Evolutionary conservation across 2,113 vertebrate species (phyloP), one percentile per base, ranked within the genome.

Genomic region (Hucho hucho): DNA sequence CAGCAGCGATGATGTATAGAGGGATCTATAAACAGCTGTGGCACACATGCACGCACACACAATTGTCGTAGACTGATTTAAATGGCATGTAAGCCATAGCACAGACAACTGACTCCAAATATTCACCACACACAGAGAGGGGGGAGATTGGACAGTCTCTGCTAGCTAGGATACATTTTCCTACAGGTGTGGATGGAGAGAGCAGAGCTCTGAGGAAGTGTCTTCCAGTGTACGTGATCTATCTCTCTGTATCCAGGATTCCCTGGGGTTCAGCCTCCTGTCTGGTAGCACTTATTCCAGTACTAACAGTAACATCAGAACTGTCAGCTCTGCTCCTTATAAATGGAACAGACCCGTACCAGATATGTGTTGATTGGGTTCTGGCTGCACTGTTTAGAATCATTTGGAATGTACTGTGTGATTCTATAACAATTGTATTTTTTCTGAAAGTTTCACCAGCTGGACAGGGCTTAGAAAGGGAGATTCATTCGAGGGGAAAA

Each of bases 201-300:
- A 37, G 26, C 13, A 37, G 28, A 43, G 18, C 37, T 43, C 49
- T 0, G 20, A 3, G 18, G 11, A 68, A 16, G 59, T 4, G 24
- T 24, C 59, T 25, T 63, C 59, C 64, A 28, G 11, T 56, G 58
- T 61, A n/a, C 16, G 24, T 53, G 47, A 53, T 70, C 49, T 16
- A 2, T 28, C 6, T 49, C 43, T 56, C n/a, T 46, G 22, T 56
- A 56, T 6, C 47, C 13, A 28, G 47, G 16, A 18, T 56, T 25
- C 69, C 46, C 11, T 53, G 9, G 46, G 24, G 69, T 16, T 58
- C 11, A 20, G 24, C 25, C 69, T 49, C 24, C 6, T 49, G 47
- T 56, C 69, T 70, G 69, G 12, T 70, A 25, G 47, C 13, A 70
- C 43, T 70, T 70, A 26, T 56, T 46, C 12, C 22, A 26, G 7